Evolutionary conservation across 2,113 vertebrate species (phyloP).

Genomic region (Orthonyx spaldingii): DNA sequence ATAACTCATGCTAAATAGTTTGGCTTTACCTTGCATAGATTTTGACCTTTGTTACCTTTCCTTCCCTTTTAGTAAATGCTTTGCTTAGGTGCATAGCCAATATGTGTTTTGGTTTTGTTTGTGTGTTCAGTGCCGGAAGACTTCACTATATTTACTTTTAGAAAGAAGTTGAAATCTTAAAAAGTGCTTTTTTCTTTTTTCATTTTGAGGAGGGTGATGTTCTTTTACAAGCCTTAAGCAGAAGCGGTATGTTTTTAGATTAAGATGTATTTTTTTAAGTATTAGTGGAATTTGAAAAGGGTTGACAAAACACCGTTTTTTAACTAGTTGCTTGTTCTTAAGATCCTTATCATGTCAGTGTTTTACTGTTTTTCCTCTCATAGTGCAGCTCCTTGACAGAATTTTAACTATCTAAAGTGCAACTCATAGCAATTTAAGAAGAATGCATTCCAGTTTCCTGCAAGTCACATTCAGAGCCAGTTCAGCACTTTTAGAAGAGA

Average conservation of each 20-base stretch:
- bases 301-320: neutral
- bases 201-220: neutral
- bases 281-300: neutral
- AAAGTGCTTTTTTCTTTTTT: neutral
- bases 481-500: neutral
- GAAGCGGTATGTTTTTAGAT: fast-evolving
- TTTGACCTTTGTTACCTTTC: neutral
- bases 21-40: neutral
- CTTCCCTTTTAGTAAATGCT: neutral
- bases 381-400: neutral
- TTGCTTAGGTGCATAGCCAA: neutral
- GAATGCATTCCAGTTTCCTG: neutral
- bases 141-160: neutral
- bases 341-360: neutral
- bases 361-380: neutral
- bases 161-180: neutral
- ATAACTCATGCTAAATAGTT: neutral
- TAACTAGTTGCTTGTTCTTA: neutral
- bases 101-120: neutral
- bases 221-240: neutral
- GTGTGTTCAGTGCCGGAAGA: neutral
- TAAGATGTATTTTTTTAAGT: neutral
- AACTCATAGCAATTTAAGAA: neutral
- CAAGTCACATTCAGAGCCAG: neutral
- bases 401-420: neutral